Percentiles rank a stretch among this genome's conserved stretches.
Conservation (phyloP, 2,113 vertebrate species). For the Neopipo cinnamomea region DNA sequence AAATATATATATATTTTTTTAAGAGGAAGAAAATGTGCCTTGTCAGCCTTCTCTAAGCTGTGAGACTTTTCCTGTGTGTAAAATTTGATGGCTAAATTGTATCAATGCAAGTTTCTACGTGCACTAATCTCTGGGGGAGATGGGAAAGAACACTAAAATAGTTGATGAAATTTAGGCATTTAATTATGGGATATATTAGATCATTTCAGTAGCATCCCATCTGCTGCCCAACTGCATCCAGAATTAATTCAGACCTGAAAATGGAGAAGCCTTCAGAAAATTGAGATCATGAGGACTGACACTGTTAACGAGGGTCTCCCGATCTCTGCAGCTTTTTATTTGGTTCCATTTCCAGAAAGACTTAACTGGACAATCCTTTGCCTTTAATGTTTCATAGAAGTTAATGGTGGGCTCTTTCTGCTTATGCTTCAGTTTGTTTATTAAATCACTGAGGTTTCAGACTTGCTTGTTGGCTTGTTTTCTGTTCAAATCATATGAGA, state of each 20-base stretch:
- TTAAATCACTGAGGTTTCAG: background rate
- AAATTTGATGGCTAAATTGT: background rate
- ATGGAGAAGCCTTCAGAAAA: background rate
- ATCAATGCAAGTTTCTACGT: background rate
- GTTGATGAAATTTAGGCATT: background rate
- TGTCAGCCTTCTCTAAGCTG: background rate
- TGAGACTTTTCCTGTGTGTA: background rate
- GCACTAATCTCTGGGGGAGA: background rate
- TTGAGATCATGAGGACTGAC: background rate
- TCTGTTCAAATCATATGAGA: background rate
- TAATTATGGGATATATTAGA: background rate
- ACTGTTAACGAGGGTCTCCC: background rate
- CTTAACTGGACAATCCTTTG: background rate
- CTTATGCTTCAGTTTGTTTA: background rate
- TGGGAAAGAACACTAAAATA: background rate
- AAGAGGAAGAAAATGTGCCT: background rate
- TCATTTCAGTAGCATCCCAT: background rate
- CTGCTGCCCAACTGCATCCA: background rate
- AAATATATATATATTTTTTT: background rate
- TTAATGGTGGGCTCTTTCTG: background rate
- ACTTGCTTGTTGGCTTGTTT: background rate
- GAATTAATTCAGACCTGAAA: background rate
- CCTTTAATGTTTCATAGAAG: background rate
- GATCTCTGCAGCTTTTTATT: background rate
- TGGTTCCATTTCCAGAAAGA: background rate